Evolutionary conservation across 1,140 invertebrate genomes (phyloP), one percentile per base, ranked within the genome.

Genomic region (Ceratosolen fusciceps): DNA sequence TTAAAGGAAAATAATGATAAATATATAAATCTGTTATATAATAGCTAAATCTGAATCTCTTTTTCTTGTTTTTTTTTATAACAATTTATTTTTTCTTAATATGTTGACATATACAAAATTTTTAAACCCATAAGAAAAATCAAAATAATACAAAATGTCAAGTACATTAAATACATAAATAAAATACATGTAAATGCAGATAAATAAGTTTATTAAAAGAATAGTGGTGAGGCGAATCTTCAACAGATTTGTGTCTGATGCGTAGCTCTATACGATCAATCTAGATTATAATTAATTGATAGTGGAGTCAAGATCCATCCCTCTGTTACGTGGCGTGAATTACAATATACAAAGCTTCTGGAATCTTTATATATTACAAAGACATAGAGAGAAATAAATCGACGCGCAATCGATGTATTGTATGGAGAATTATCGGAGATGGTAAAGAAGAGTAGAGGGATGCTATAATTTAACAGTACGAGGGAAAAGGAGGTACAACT

Each of bases 231-330:
- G 85, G 89, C 88, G 90, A 90, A 90, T 90, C 88, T 87, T 82
- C 86, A 85, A 87, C 88, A 86, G 83, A 84, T 76, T 65, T 77
- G 81, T 29, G 3, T 12, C 0, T 16, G 29, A 0, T 14, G 21
- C 10, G 37, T 8, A 49, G 86, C 89, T 90, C 87, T 86, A 86
- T 89, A 89, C 88, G 87, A 90, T 90, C 89, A 89, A 90, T 90
- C 89, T 90, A 90, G 88, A 90, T 90, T 90, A 90, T 89, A 90
- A 90, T 90, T 90, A 90, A 90, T 90, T 89, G 89, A 90, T 90
- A 90, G 88, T 82, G 81, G 86, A 84, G 85, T 49, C 1, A 0
- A 19, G 70, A 4, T n/a, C 86, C 84, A 83, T 85, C 86, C 85
- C 84, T 85, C 85, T 80, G 83, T 85, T 87, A 83, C 87, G 85